Percentiles rank a stretch among this genome's conserved stretches.
These are phyloP conservation scores for Papilio elwesi DNA, from an alignment of 2,888 invertebrate genomes.

Conservation along the genomic window DNA sequence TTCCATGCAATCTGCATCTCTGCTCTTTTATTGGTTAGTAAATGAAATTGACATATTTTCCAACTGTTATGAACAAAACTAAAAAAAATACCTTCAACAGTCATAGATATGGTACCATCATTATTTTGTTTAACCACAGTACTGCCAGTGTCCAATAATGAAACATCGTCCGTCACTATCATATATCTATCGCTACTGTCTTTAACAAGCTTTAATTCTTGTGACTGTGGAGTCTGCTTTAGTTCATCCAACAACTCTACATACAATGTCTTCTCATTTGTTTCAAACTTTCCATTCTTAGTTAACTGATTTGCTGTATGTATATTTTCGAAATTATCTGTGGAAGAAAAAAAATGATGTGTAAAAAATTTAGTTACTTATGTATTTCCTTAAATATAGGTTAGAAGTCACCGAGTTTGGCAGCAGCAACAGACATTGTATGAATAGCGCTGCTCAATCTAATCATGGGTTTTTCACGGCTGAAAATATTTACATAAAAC, in stretches of 20 bases:
- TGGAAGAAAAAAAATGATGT: neutral
- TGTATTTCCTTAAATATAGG: too few relatives aligned
- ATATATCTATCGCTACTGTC: slow-evolving; percentile 65
- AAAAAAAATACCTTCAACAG: slow-evolving; percentile 61
- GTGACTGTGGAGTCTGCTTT: slow-evolving; percentile 59
- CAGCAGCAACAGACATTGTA: too few relatives aligned
- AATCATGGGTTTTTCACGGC: too few relatives aligned
- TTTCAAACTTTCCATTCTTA: slow-evolving; percentile 41
- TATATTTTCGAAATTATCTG: slow-evolving; percentile 29
- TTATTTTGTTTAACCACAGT: slow-evolving; percentile 71
- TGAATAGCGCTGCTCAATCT: too few relatives aligned
- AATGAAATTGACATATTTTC: neutral
- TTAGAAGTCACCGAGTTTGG: too few relatives aligned
- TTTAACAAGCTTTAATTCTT: slow-evolving; percentile 65
- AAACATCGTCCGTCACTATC: slow-evolving; percentile 59
- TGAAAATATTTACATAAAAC: too few relatives aligned
- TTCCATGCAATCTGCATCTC: too few relatives aligned
- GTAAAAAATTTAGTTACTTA: neutral
- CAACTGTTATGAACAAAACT: neutral
- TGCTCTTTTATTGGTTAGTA: too few relatives aligned
- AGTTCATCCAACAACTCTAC: slow-evolving; percentile 61
- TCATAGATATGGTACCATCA: slow-evolving; percentile 76
- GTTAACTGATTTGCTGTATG: slow-evolving; percentile 14
- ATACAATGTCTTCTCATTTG: slow-evolving; percentile 64
- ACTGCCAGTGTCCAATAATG: slow-evolving; percentile 50